Conservation (phyloP, 2,113 vertebrate genomes). For the Ammodytes marinus region DNA sequence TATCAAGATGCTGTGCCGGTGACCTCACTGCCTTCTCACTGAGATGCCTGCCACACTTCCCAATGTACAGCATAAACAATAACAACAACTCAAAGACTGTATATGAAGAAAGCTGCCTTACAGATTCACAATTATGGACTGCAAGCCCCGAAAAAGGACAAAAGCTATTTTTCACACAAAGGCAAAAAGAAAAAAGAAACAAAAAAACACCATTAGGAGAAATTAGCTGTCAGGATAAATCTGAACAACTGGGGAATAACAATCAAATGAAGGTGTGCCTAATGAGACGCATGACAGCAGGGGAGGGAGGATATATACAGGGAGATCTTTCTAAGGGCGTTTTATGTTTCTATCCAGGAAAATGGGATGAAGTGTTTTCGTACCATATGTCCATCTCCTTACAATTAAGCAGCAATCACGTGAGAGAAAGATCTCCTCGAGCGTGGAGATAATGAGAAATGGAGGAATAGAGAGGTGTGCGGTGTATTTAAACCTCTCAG, state of each 20-base stretch:
- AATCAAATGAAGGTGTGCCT: constrained; percentile 42
- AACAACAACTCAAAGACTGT: constrained; percentile 19
- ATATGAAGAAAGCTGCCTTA: constrained; percentile 4
- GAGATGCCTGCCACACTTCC: constrained; percentile 29
- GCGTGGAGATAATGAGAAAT: constrained; percentile 46
- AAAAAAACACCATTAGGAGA: constrained; percentile 39
- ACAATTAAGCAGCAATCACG: constrained; percentile 40
- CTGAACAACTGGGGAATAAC: constrained; percentile 37
- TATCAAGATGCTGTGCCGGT: constrained; percentile 37
- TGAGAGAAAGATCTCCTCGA: constrained; percentile 30
- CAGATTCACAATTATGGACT: constrained; percentile 57
- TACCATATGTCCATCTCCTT: constrained; percentile 50
- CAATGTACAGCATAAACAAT: constrained; percentile 63
- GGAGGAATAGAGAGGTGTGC: not conserved
- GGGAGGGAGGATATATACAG: not conserved
- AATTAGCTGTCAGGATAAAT: constrained; percentile 47
- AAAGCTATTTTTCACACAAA: constrained; percentile 27
- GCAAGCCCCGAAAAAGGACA: constrained; percentile 24
- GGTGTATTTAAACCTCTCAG: constrained; percentile 31
- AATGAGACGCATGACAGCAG: constrained; percentile 30
- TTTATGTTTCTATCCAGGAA: constrained; percentile 30
- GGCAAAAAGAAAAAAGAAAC: constrained; percentile 1
- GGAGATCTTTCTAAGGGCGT: not conserved
- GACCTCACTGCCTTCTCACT: constrained; percentile 54
- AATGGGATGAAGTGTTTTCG: not conserved